Conservation (phyloP, 2,888 invertebrate genomes). For the Resseliella maxima region DNA sequence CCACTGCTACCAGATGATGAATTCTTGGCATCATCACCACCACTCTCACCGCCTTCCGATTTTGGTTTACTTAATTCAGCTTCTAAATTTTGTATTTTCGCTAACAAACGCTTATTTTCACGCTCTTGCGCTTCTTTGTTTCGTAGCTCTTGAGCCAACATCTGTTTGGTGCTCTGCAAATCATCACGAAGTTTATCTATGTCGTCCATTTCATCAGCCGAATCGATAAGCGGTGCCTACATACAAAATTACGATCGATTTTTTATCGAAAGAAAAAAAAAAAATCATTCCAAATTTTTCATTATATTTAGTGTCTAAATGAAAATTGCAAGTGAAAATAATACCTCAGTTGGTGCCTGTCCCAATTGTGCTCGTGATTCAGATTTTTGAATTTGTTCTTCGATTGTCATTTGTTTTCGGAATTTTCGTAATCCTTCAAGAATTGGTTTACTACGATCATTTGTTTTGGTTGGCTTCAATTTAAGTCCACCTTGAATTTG, state of each 20-base stretch:
- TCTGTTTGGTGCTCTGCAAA: slow-evolving; percentile 90
- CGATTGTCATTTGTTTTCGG: slow-evolving; percentile 88
- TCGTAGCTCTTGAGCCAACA: slow-evolving; percentile 85
- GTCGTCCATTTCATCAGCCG: slow-evolving; percentile 88
- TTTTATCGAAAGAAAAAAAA: not conserved
- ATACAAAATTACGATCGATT: not conserved
- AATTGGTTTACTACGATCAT: slow-evolving; percentile 88
- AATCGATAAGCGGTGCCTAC: slow-evolving; percentile 72
- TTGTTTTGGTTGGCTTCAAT: slow-evolving; percentile 80
- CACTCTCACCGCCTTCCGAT: not conserved
- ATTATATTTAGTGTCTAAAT: too few species aligned
- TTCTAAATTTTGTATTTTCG: slow-evolving; percentile 83
- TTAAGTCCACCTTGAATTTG: slow-evolving; percentile 83
- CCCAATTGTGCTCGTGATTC: slow-evolving; percentile 74
- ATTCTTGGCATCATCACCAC: not conserved
- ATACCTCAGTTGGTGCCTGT: not conserved
- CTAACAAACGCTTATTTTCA: slow-evolving; percentile 85
- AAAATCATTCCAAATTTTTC: too few species aligned
- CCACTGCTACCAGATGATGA: slow-evolving; percentile 64
- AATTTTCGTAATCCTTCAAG: slow-evolving; percentile 87
- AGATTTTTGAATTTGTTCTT: slow-evolving; percentile 87
- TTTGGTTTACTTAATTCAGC: slow-evolving; percentile 73
- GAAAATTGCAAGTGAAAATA: not conserved
- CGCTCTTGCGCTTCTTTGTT: slow-evolving; percentile 87
- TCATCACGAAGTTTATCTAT: slow-evolving; percentile 92